A percentile compares a stretch with the other conserved stretches of the same genome.
Evolutionary conservation across 2,888 invertebrate genomes (phyloP).

Genomic region (Drosophila buzzatii): DNA sequence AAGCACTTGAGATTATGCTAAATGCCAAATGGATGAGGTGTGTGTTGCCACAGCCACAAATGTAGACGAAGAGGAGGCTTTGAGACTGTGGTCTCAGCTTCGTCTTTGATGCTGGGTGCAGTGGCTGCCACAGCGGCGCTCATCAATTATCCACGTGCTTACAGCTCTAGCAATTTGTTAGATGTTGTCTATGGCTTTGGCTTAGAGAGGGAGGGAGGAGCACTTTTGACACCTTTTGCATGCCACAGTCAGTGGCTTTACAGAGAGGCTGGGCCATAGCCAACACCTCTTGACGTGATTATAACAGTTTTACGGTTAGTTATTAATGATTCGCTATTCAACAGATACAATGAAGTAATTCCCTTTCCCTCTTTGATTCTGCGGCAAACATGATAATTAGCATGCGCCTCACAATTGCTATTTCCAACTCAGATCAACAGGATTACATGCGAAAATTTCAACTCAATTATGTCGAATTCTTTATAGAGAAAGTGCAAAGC

Average conservation of each 20-base stretch:
- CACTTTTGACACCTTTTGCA: constrained; percentile 73
- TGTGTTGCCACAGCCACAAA: constrained; percentile 24
- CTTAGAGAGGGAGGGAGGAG: neutral
- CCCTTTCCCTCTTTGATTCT: neutral
- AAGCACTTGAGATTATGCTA: constrained; percentile 73
- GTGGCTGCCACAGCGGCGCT: constrained; percentile 52
- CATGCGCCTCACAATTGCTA: constrained; percentile 8
- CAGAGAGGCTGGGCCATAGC: constrained; percentile 42
- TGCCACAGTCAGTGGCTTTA: constrained; percentile 29
- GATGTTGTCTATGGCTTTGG: constrained; percentile 42
- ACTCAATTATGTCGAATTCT: neutral
- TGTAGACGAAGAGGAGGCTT: neutral
- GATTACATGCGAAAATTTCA: constrained; percentile 2
- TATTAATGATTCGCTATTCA: constrained; percentile 70
- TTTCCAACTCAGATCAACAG: neutral
- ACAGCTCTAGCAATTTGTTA: constrained; percentile 71
- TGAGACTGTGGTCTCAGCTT: neutral
- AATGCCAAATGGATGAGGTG: constrained; percentile 54
- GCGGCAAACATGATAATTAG: constrained; percentile 39
- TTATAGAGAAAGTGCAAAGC: constrained; percentile 10
- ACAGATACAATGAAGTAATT: constrained; percentile 34
- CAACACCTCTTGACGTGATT: constrained; percentile 72
- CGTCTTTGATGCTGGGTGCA: constrained; percentile 49
- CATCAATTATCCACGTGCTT: constrained; percentile 78
- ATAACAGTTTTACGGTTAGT: constrained; percentile 74